Evolutionary conservation across 1,140 invertebrate species (phyloP), one percentile per base, ranked within the genome.

Genomic region (Drosophila fuyamai): DNA sequence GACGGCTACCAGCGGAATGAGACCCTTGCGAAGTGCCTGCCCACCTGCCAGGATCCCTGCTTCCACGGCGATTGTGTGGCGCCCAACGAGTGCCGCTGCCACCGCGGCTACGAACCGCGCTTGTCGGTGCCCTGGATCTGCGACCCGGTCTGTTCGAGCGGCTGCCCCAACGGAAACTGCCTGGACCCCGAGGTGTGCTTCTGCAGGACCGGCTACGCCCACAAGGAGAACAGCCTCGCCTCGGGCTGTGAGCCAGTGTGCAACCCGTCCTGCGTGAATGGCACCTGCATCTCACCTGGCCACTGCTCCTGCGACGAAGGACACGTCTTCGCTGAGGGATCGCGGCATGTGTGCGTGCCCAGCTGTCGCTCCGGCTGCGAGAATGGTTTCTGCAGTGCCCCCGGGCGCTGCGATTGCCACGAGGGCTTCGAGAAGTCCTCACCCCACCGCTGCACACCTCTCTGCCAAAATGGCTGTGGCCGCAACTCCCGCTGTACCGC

Each of bases 1-100:
- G 86, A 92, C n/a, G 94, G 94, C 53, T 94, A 94, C 65, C 57
- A 71, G 10, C 65, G 67, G 10, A 60, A 80, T 35, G 94, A 94
- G 58, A 71, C 70, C 16, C 81, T 93, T 61, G 62, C 36, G 55
- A 48, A 92, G 75, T 95, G 94, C 70, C 50, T 93, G 43, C 94
- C 94, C 12, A 76, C 93, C 5, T 95, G 95, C 80, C 93, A 94
- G 16, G 93, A 93, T 13, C 92, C 93, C 0, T 95, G 95, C 79
- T 77, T 92, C n/a, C 94, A 95, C 73, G 95, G 95, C 1, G 91
- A 94, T 5, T 95, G 95, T 67, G 94, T 93, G 3, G 93, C 84
- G 4, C 94, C 94, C 3, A 93, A 94, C 73, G 90, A 93, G 46
- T 95, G 94, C 63, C 90, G 91, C 9, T 95, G 94, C 56, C 92